Evolutionary conservation across 2,113 vertebrate genomes (phyloP), one percentile per base, ranked within the genome.

Genomic region (Cochlearius cochlearius): DNA sequence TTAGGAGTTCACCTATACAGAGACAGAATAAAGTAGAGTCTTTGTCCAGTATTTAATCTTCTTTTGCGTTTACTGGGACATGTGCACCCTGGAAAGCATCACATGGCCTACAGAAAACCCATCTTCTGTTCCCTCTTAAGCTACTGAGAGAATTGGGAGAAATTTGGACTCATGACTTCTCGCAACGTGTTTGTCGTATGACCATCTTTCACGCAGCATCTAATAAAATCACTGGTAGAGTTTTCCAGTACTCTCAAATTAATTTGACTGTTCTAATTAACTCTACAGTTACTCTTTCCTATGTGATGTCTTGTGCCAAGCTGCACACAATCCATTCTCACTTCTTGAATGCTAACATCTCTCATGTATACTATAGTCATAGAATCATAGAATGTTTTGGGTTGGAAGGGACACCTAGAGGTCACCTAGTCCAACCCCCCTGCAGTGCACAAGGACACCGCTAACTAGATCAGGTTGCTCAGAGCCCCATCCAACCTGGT

Each of bases 351-450:
- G 7, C 27, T 36, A 64, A 58, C 5, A 9, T 11, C 3, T 41
- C 11, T 77, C 34, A 32, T 4, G 2, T 20, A 52, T 1, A 2
- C n/a, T n/a, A n/a, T n/a, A n/a, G n/a, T n/a, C n/a, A n/a, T n/a
- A n/a, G n/a, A n/a, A n/a, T n/a, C n/a, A n/a, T n/a, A n/a, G n/a
- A n/a, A n/a, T n/a, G n/a, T n/a, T n/a, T n/a, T n/a, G n/a, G n/a
- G n/a, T n/a, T n/a, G n/a, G n/a, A n/a, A n/a, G n/a, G n/a, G n/a
- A n/a, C n/a, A n/a, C n/a, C n/a, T n/a, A n/a, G n/a, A n/a, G n/a
- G n/a, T n/a, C n/a, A n/a, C n/a, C n/a, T n/a, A n/a, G n/a, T n/a
- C n/a, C n/a, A n/a, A n/a, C n/a, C n/a, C n/a, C n/a, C n/a, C n/a
- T n/a, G n/a, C n/a, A n/a, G n/a, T n/a, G n/a, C n/a, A n/a, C n/a